These are phyloP conservation scores for Diplodus sargus DNA, from an alignment of 2,797 vertebrate genomes.

Conservation along the genomic window DNA sequence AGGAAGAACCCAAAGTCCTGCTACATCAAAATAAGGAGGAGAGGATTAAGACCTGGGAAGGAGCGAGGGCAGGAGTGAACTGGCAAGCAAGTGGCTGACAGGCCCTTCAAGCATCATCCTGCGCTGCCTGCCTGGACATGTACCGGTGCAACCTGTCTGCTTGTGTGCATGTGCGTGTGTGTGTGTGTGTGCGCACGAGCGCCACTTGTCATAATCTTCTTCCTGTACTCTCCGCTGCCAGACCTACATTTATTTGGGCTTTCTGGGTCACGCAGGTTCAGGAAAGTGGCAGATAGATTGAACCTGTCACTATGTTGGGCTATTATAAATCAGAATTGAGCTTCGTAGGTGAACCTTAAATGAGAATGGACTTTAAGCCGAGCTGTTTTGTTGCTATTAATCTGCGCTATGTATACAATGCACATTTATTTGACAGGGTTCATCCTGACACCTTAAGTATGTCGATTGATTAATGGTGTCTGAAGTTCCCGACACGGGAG, in stretches of 20 bases:
- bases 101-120: slow-evolving; percentile 57
- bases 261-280: slow-evolving; percentile 49
- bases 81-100: slow-evolving; percentile 64
- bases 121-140: slow-evolving; percentile 47
- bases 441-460: slow-evolving; percentile 49
- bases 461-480: slow-evolving; percentile 63
- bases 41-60: slow-evolving; percentile 65
- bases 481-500: slow-evolving; percentile 53
- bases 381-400: slow-evolving; percentile 29
- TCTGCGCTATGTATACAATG: slow-evolving; percentile 34
- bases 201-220: slow-evolving; percentile 61
- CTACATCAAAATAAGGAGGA: slow-evolving; percentile 68
- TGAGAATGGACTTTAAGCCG: slow-evolving; percentile 14
- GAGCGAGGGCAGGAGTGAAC: slow-evolving; percentile 56
- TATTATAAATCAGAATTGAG: slow-evolving; percentile 15
- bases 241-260: slow-evolving; percentile 53
- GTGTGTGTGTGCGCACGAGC: slow-evolving; percentile 14
- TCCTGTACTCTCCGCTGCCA: slow-evolving; percentile 51
- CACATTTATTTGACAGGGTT: slow-evolving; percentile 46
- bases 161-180: slow-evolving; percentile 24
- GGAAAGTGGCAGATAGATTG: slow-evolving; percentile 29
- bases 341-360: slow-evolving; percentile 22
- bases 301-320: slow-evolving; percentile 30
- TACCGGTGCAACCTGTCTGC: slow-evolving; percentile 39
- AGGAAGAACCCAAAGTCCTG: slow-evolving; percentile 68